phyloP scores from a whole-genome alignment of 2,113 vertebrate genomes.

The Phalacrocorax brasilianus region DNA sequence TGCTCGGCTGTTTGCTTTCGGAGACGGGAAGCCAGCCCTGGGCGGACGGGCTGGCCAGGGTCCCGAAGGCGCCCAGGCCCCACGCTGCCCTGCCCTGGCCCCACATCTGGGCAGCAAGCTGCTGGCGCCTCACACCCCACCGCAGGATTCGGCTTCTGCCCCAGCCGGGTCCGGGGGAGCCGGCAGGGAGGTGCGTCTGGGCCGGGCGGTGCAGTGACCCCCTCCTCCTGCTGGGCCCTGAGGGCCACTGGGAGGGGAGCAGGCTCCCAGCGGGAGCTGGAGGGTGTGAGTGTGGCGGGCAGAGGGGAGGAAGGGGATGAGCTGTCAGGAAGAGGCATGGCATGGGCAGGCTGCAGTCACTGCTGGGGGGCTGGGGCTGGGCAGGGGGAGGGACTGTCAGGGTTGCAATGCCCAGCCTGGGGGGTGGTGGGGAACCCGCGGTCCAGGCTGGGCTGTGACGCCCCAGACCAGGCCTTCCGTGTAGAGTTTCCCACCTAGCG shows the following conservation, averaged over 20 bases:
- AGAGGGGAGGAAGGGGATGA: not conserved
- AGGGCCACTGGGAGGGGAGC: not conserved
- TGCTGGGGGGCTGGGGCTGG: not conserved
- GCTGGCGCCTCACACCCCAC: not conserved
- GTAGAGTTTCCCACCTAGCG: rapidly evolving
- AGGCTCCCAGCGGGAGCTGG: not conserved
- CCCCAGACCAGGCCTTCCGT: no score
- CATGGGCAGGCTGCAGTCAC: not conserved
- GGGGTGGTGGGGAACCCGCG: rapidly evolving
- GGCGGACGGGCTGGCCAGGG: not conserved
- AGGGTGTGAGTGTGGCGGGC: not conserved
- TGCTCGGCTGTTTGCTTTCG: not conserved
- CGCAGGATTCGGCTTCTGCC: not conserved
- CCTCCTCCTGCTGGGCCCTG: not conserved
- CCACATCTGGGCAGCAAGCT: not conserved
- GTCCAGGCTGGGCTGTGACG: not conserved
- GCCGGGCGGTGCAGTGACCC: not conserved
- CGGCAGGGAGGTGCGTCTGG: not conserved
- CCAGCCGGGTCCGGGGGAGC: not conserved
- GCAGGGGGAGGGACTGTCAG: rapidly evolving
- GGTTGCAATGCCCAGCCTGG: rapidly evolving
- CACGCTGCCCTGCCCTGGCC: not conserved
- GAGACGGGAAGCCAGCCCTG: not conserved
- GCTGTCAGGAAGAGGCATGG: not conserved
- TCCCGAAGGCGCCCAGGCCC: not conserved